Evolutionary conservation across 2,888 invertebrate species (phyloP).

Genomic region (Tolmerus cingulatus): DNA sequence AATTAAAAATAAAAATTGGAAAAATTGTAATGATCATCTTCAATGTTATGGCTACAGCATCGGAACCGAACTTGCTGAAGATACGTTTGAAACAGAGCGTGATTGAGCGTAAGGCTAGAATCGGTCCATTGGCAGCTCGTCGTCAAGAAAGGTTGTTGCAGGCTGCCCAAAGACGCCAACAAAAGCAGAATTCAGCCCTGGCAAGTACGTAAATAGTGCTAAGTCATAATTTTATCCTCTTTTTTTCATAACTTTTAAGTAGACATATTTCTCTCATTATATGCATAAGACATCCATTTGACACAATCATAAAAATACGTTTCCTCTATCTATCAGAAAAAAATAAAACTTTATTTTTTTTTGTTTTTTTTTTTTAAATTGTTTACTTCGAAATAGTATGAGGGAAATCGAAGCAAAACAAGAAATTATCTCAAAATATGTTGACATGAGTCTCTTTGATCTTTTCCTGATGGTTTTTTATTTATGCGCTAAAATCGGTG

Average conservation of each 20-base stretch:
- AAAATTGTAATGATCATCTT: constrained; percentile 43
- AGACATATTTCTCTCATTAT: neutral
- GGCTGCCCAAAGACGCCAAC: constrained; percentile 67
- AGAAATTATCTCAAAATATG: constrained; percentile 16
- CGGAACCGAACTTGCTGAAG: constrained; percentile 96
- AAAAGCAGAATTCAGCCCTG: constrained; percentile 62
- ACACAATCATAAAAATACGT: neutral
- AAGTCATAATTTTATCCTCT: constrained; percentile 8
- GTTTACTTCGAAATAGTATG: neutral
- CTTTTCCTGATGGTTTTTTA: neutral
- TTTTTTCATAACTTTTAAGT: constrained; percentile 2
- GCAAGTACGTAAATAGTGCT: constrained; percentile 59
- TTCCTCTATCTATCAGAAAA: neutral
- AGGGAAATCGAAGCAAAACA: neutral
- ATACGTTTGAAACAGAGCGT: constrained; percentile 93
- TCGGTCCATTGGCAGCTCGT: constrained; percentile 83
- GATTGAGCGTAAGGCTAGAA: constrained; percentile 85
- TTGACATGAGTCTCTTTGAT: constrained; percentile 28
- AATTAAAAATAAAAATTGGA: neutral
- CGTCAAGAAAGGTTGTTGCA: constrained; percentile 80
- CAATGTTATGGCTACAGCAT: constrained; percentile 70
- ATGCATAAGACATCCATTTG: neutral
- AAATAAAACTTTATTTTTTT: neutral
- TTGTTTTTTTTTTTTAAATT: neutral
- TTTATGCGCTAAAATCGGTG: constrained; percentile 23